Evolutionary conservation across 1,140 invertebrate species (phyloP).

Genomic region (Nebria ingens): DNA sequence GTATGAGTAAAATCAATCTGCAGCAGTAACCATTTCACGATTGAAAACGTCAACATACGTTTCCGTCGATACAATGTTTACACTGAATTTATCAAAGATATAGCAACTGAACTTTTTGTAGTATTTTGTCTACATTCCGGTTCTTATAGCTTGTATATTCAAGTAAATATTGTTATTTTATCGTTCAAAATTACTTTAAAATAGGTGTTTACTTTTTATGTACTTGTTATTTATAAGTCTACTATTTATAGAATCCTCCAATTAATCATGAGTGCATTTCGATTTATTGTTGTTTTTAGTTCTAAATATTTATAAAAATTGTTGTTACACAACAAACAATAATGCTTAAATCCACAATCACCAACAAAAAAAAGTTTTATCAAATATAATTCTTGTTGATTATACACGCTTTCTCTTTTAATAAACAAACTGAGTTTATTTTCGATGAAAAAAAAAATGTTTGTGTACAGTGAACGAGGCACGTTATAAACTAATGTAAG

Average conservation of each 20-base stretch:
- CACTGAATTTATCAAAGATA: background rate
- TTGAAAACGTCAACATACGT: background rate
- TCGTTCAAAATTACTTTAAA: too few relatives aligned
- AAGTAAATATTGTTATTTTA: background rate
- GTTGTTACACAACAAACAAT: background rate
- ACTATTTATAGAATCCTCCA: background rate
- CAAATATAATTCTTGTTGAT: background rate
- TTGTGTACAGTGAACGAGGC: background rate
- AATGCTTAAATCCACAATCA: background rate
- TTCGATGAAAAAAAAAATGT: background rate
- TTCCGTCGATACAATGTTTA: background rate
- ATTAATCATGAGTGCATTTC: background rate
- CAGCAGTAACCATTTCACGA: background rate
- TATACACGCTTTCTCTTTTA: background rate
- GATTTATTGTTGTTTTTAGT: background rate
- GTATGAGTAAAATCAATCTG: background rate
- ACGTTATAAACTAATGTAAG: slow-evolving; percentile 6
- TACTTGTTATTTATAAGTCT: background rate
- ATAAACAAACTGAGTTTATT: slow-evolving; percentile 3
- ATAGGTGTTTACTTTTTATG: background rate
- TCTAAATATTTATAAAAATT: background rate
- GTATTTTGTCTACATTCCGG: background rate
- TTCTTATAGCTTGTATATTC: background rate
- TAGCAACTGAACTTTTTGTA: background rate
- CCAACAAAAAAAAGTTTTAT: background rate